These are phyloP conservation scores for Xiphias gladius DNA, from an alignment of 2,113 vertebrate genomes.

Conservation along the genomic window DNA sequence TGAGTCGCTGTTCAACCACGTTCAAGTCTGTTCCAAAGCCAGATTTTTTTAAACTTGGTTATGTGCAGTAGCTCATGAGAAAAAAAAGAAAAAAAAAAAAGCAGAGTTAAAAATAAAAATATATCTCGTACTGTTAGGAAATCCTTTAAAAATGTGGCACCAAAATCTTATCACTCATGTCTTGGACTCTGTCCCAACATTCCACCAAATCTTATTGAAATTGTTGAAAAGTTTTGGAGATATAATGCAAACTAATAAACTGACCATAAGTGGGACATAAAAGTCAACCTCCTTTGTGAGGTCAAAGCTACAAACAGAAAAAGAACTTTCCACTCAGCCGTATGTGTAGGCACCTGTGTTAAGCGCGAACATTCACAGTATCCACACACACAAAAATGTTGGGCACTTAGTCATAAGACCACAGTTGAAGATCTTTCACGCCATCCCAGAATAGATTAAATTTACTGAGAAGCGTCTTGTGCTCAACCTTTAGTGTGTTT, in stretches of 20 bases:
- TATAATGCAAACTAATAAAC: background rate
- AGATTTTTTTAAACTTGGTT: background rate
- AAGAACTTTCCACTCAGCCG: background rate
- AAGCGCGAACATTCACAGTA: slow-evolving; percentile 28
- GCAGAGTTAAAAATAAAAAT: background rate
- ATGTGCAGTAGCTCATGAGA: too few relatives aligned
- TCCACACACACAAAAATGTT: slow-evolving; percentile 28
- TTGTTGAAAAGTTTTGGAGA: background rate
- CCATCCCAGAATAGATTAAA: slow-evolving; percentile 67
- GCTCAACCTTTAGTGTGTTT: slow-evolving; percentile 38
- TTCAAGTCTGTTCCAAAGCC: background rate
- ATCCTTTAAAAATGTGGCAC: background rate
- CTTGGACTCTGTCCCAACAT: background rate
- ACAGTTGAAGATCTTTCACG: slow-evolving; percentile 57
- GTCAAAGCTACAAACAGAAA: background rate
- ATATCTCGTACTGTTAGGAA: background rate
- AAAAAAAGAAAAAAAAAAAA: background rate
- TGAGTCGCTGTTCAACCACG: background rate
- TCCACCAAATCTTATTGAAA: background rate
- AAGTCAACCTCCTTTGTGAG: background rate
- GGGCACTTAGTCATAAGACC: slow-evolving; percentile 66
- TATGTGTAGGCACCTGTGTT: background rate
- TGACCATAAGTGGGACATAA: background rate
- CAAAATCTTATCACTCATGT: background rate
- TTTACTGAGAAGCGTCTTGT: slow-evolving; percentile 62